Evolutionary conservation across 1,140 invertebrate species (phyloP).

Genomic region (Aphaenogaster rudis): DNA sequence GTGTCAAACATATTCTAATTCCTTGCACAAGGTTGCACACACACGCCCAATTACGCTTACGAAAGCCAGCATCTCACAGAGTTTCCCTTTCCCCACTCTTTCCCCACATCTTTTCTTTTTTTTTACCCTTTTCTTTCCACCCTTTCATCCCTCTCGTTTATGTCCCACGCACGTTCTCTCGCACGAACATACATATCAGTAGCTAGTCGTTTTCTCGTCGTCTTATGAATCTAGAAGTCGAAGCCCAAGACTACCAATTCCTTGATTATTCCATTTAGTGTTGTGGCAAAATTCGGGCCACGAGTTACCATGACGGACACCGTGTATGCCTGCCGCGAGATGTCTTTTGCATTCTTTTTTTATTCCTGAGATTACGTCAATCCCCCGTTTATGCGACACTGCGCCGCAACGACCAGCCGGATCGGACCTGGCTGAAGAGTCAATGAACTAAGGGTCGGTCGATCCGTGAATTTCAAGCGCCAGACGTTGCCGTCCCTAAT

Average conservation of each 20-base stretch:
- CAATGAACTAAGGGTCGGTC: constrained; percentile 1
- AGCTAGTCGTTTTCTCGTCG: constrained; percentile 18
- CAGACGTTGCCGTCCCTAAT: constrained; percentile 44
- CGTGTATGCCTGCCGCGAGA: constrained; percentile 16
- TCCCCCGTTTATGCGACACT: constrained; percentile 70
- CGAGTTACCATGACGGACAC: constrained; percentile 37
- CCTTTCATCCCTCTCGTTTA: constrained; percentile 22
- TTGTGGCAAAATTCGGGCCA: constrained; percentile 52
- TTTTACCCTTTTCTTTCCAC: neutral
- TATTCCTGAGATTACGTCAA: constrained; percentile 80
- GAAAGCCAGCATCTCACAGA: constrained; percentile 56
- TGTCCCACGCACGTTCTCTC: constrained; percentile 18
- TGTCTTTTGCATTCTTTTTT: constrained; percentile 53
- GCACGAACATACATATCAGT: constrained; percentile 12
- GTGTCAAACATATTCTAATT: constrained; percentile 25
- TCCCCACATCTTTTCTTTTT: neutral
- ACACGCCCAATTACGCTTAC: constrained; percentile 66
- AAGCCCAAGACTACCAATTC: constrained; percentile 78
- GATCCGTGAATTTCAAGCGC: constrained; percentile 15
- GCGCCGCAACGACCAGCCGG: constrained; percentile 35
- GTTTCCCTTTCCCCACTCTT: constrained; percentile 21
- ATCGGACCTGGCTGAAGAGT: constrained; percentile 6
- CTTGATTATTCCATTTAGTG: constrained; percentile 82
- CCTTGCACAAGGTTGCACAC: constrained; percentile 5
- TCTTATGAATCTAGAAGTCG: constrained; percentile 59